Evolutionary conservation across 2,113 vertebrate species (phyloP).

Genomic region (Aptenodytes forsteri): DNA sequence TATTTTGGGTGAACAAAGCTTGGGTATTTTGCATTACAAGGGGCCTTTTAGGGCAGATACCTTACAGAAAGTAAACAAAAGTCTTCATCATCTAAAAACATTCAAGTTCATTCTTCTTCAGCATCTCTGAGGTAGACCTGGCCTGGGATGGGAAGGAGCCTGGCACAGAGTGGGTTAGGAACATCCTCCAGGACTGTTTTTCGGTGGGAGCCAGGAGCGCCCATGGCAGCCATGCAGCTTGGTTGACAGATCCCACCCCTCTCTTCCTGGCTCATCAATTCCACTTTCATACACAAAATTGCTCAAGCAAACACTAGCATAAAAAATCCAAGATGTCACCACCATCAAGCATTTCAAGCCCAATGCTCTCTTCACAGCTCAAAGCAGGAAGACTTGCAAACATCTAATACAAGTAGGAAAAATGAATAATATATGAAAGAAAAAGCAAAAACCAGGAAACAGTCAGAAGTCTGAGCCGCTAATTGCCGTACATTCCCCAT

Average conservation of each 20-base stretch:
- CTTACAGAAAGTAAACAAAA: background rate
- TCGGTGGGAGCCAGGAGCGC: rapidly evolving
- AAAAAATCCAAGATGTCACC: background rate
- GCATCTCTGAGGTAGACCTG: background rate
- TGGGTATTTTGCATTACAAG: background rate
- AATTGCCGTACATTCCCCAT: constrained; percentile 13
- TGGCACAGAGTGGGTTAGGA: background rate
- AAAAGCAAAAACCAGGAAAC: constrained; percentile 52
- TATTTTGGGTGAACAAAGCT: background rate
- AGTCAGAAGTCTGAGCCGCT: constrained; percentile 20
- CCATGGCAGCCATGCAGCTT: background rate
- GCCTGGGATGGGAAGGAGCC: background rate
- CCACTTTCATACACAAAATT: background rate
- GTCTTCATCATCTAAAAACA: background rate
- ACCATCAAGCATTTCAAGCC: constrained; percentile 45
- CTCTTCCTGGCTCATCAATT: background rate
- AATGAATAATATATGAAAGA: constrained; percentile 72
- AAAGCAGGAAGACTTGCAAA: constrained; percentile 47
- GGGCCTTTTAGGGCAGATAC: background rate
- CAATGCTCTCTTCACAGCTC: constrained; percentile 3
- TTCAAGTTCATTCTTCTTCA: background rate
- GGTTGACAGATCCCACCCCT: background rate
- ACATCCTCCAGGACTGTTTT: background rate
- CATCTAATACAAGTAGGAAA: constrained; percentile 46
- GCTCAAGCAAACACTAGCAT: background rate